Base-by-base conservation (phyloP, 1,140 invertebrate genomes). In the Drosophila fuyamai region DNA sequence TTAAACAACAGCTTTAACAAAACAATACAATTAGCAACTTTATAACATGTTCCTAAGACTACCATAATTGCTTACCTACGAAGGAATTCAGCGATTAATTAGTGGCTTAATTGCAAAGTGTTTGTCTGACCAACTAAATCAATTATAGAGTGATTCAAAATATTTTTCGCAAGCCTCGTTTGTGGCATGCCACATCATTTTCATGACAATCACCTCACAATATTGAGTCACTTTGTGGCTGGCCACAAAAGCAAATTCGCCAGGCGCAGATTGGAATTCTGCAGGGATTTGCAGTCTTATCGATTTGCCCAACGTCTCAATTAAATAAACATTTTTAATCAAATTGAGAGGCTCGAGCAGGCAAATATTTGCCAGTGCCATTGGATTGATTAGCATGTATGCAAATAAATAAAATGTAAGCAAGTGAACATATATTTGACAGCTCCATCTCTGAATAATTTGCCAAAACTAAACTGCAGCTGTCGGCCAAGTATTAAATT, bases 251-350 rank as follows among this genome's bases (percentile, higher is more conserved):
- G 47, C 35, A 29, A 38, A 12, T 7, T 14, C 9, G 10, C 12
- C 41, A 50, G 29, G 23, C 2, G 27, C 10, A 32, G 35, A 7
- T 36, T 29, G 10, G 1, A 23, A 4, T 23, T 16, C 38, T 10
- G 0, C 1, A 1, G 18, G 36, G 50, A 56, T 46, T 47, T 40
- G 8, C 9, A n/a, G 9, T 6, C 9, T 14, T 13, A 29, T 32
- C 3, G 16, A 10, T 51, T 63, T 41, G 14, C 27, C 29, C 6
- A 16, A 38, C 16, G 44, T 50, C 53, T 50, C 43, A 58, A 71
- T 50, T 58, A 70, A 71, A 71, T 71, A 71, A 71, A 71, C 68
- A 71, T 71, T 71, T 71, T 71, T 71, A 71, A 71, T 71, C 65
- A 71, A 71, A 27, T 18, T 40, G 36, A 48, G 27, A 41, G 41